phyloP scores from a whole-genome alignment of 2,888 invertebrate species.

The Chrysodeixis includens region DNA sequence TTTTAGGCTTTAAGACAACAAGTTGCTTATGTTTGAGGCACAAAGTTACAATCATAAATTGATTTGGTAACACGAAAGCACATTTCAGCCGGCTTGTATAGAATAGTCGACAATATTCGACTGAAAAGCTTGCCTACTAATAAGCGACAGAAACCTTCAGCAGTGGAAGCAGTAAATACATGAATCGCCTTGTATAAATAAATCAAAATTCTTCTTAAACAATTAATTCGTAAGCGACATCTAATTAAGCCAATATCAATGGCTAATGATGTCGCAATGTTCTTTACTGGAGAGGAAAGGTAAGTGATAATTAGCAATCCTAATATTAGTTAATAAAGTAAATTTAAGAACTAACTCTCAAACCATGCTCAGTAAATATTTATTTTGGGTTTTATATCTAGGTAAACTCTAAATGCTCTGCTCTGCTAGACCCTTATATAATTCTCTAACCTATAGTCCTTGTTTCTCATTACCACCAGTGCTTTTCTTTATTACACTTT shows the following conservation, averaged over 20 bases:
- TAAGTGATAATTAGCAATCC: conserved; percentile 36
- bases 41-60: neutral
- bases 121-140: neutral
- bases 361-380: no score
- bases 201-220: conserved; percentile 48
- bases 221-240: conserved; percentile 27
- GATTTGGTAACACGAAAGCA: neutral
- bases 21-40: neutral
- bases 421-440: no score
- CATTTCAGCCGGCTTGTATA: neutral
- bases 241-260: conserved; percentile 58
- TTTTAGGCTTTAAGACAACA: neutral
- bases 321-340: no score
- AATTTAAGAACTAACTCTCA: no score
- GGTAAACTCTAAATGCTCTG: no score
- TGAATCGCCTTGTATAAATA: neutral
- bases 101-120: neutral
- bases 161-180: neutral
- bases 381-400: no score
- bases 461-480: no score
- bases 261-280: conserved; percentile 60
- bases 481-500: no score
- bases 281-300: conserved; percentile 63
- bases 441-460: no score
- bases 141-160: neutral